Conservation (phyloP, 2,113 vertebrate species). For the Phocoena phocoena region DNA sequence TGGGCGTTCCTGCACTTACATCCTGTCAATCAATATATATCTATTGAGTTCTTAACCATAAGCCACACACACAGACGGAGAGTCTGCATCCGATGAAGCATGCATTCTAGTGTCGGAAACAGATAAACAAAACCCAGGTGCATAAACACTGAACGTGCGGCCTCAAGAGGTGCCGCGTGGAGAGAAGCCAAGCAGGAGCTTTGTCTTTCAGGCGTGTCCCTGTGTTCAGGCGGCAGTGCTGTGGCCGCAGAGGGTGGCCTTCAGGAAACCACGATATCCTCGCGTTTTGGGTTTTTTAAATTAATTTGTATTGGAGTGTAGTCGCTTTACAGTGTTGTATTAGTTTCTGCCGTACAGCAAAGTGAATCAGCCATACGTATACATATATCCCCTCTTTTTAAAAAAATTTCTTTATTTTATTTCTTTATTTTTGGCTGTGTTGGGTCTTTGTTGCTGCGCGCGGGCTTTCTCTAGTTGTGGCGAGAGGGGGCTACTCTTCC, state of each 20-base stretch:
- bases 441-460: no score
- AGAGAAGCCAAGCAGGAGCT: fast-evolving
- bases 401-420: no score
- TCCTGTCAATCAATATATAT: fast-evolving
- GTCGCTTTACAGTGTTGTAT: no score
- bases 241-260: not conserved
- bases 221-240: fast-evolving
- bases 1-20: not conserved
- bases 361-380: no score
- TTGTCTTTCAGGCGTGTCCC: not conserved
- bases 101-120: not conserved
- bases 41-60: fast-evolving
- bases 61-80: no score
- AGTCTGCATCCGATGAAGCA: fast-evolving
- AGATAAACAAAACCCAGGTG: not conserved
- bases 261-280: fast-evolving
- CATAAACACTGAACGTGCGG: fast-evolving
- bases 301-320: no score
- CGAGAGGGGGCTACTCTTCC: no score
- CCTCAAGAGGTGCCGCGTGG: fast-evolving
- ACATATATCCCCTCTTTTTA: no score
- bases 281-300: no score
- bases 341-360: no score
- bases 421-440: no score
- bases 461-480: no score